Evolutionary conservation across 2,797 vertebrate species (phyloP), one percentile per base, ranked within the genome.

Genomic region (Moxostoma hubbsi): DNA sequence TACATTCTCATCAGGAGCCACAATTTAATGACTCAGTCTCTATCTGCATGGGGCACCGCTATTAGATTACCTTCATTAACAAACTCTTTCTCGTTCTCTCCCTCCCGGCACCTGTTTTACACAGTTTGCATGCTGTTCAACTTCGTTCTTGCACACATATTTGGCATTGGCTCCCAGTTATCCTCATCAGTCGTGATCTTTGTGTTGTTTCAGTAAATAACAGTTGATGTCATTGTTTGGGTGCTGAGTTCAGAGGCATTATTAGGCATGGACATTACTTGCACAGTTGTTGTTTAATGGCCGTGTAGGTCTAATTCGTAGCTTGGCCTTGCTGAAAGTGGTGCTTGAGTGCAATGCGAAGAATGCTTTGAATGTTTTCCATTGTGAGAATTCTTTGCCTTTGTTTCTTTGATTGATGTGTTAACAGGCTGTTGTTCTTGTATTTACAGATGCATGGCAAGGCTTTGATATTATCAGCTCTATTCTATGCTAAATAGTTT

Each of bases 1-100:
- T 81, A 75, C 73, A 55, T 16, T 83, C 86, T 84, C 88, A 84
- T 89, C 83, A 87, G 82, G 82, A 82, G 75, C 77, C 70, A 75
- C 74, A 36, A 66, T 75, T 78, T 85, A 84, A 86, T 85, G 86
- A 85, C 79, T 65, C 65, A 58, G 70, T 47, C 58, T 77, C 78
- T 78, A 68, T 82, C 82, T 82, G 70, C 57, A 61, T 69, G 69
- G 36, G 59, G 50, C 75, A 65, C 79, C 59, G 75, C 77, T 47
- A 77, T 61, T 13, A 59, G 46, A 58, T 62, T 66, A 67, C 55
- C 43, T 53, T 68, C 73, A 69, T 65, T 73, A 72, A n/a, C 68
- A 74, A 71, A 79, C 67, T 57, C 63, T 55, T 46, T 55, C 80
- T 64, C 45, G n/a, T 75, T 73, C 36, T 61, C 65, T 76, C 69